phyloP scores from a whole-genome alignment of 2,797 vertebrate genomes.

The Sardinella longiceps region DNA sequence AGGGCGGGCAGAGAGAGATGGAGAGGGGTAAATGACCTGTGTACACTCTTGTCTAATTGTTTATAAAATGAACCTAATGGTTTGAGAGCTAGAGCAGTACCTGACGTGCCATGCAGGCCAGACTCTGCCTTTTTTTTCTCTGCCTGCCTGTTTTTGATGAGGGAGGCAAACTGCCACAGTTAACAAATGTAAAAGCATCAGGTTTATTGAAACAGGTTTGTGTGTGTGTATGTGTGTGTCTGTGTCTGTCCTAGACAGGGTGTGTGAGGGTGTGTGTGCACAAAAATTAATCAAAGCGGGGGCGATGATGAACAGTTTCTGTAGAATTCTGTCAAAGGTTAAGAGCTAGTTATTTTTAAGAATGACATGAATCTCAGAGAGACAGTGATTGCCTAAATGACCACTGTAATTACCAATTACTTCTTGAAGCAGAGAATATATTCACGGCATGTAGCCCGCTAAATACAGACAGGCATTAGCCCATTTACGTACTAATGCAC shows the following conservation, averaged over 20 bases:
- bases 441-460: slow-evolving; percentile 99
- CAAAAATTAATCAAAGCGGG: slow-evolving; percentile 99
- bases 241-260: slow-evolving; percentile 66
- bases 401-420: slow-evolving; percentile 99
- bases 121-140: slow-evolving; percentile 36
- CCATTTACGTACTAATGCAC: slow-evolving; percentile 99
- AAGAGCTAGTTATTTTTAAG: slow-evolving; percentile 99
- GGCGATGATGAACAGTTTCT: slow-evolving; percentile 99
- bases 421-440: slow-evolving; percentile 99
- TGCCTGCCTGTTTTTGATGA: slow-evolving; percentile 77
- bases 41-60: slow-evolving; percentile 86
- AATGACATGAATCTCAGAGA: slow-evolving; percentile 99
- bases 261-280: slow-evolving; percentile 93
- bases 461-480: slow-evolving; percentile 99
- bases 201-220: slow-evolving; percentile 86
- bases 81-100: slow-evolving; percentile 84
- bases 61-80: slow-evolving; percentile 93
- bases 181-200: slow-evolving; percentile 94
- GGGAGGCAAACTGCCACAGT: slow-evolving; percentile 89
- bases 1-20: slow-evolving; percentile 51
- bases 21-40: slow-evolving; percentile 76
- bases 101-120: slow-evolving; percentile 86
- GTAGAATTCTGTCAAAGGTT: slow-evolving; percentile 99
- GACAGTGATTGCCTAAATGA: slow-evolving; percentile 99
- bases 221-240: slow-evolving; percentile 54